A percentile compares a stretch with the other conserved stretches of the same genome.
These are phyloP conservation scores for human (Homo sapiens) DNA, from an alignment of 2,113 vertebrate species.

Conservation along the genomic window DNA sequence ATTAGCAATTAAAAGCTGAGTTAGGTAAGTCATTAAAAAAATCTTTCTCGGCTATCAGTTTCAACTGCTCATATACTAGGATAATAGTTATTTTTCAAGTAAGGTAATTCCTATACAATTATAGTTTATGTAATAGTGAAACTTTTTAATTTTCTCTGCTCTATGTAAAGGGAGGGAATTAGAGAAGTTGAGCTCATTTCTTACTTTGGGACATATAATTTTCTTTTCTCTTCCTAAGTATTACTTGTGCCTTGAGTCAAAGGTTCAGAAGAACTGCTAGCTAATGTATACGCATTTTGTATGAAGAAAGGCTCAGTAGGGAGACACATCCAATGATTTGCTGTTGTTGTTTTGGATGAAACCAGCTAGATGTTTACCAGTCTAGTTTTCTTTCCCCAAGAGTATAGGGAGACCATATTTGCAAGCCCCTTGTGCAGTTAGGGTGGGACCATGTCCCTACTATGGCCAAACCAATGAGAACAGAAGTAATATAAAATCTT, in stretches of 20 bases:
- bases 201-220: not conserved
- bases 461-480: not conserved
- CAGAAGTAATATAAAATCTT: not conserved
- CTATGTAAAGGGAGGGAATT: not conserved
- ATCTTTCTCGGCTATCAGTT: not conserved
- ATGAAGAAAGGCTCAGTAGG: not conserved
- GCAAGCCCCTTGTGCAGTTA: not conserved
- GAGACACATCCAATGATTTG: no score
- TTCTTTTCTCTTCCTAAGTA: not conserved
- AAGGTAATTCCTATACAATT: not conserved
- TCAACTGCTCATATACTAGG: not conserved
- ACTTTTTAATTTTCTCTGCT: not conserved
- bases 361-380: accelerated
- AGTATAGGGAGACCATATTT: not conserved
- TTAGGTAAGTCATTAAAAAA: not conserved
- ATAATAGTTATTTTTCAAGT: not conserved
- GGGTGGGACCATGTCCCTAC: accelerated
- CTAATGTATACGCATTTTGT: not conserved
- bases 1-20: not conserved
- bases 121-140: not conserved
- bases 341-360: not conserved
- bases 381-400: not conserved
- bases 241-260: not conserved
- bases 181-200: not conserved
- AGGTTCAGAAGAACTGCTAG: not conserved